Percentiles rank a stretch among this genome's conserved stretches.
Conservation (phyloP, 2,888 invertebrate genomes). For the Limenitis camilla region DNA sequence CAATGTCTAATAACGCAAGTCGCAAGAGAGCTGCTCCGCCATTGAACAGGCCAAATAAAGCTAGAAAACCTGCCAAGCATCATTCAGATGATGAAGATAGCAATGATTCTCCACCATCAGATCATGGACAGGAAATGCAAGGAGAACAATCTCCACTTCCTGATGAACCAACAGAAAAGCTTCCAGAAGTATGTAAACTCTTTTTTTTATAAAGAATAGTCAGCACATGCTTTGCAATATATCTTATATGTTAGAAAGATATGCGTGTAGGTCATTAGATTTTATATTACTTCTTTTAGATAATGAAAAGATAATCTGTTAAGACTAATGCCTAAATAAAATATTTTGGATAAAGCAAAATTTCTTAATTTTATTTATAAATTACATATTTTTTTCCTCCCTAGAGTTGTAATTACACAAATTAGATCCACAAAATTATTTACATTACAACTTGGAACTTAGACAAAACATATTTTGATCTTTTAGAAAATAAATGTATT, state of each 20-base stretch:
- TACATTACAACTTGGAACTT: no score
- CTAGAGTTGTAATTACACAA: no score
- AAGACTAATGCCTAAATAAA: no score
- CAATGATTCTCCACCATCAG: slow-evolving; percentile 40
- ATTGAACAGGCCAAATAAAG: slow-evolving; percentile 30
- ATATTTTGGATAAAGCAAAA: no score
- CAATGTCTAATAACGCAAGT: slow-evolving; percentile 35
- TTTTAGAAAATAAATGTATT: no score
- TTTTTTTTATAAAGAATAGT: neutral
- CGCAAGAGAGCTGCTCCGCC: slow-evolving; percentile 33
- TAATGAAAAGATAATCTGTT: no score
- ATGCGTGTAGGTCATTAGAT: no score
- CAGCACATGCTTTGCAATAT: neutral
- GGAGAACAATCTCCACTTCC: slow-evolving; percentile 69
- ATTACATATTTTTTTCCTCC: no score
- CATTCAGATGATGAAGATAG: slow-evolving; percentile 52
- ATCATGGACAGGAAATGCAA: slow-evolving; percentile 34
- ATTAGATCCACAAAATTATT: no score
- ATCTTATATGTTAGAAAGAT: no score
- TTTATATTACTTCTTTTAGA: neutral
- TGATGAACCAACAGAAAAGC: slow-evolving; percentile 76
- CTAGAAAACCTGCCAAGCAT: slow-evolving; percentile 40
- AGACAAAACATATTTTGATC: no score
- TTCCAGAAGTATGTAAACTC: slow-evolving; percentile 73
- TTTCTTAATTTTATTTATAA: no score